These are phyloP conservation scores for Allygus modestus DNA, from an alignment of 2,888 invertebrate genomes.

Conservation along the genomic window DNA sequence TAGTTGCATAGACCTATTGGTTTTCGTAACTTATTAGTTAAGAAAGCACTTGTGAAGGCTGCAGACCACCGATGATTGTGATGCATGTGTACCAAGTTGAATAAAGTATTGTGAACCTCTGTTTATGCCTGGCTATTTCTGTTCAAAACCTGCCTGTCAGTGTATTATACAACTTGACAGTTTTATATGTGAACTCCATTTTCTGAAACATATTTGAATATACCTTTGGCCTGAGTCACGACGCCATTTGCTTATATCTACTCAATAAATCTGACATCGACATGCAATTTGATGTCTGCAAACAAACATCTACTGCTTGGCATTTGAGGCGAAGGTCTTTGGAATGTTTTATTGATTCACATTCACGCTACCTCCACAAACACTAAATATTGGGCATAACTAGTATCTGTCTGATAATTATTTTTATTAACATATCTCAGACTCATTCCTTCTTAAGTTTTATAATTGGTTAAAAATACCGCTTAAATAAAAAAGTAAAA, in stretches of 20 bases:
- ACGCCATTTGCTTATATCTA: neutral
- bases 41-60: neutral
- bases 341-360: no score
- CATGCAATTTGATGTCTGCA: neutral
- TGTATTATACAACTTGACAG: conserved; percentile 23
- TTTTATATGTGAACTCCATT: conserved; percentile 50
- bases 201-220: neutral
- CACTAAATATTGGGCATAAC: no score
- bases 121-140: conserved; percentile 54
- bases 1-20: neutral
- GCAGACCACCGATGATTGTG: neutral
- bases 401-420: no score
- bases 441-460: no score
- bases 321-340: no score
- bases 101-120: conserved; percentile 52
- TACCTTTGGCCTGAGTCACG: neutral
- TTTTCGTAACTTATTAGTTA: neutral
- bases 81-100: conserved; percentile 50
- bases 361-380: no score
- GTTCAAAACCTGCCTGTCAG: neutral
- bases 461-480: no score
- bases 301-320: neutral
- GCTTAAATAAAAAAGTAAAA: no score
- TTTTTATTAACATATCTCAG: no score
- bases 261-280: conserved; percentile 1